phyloP scores from a whole-genome alignment of 2,888 invertebrate species.

The Pomacea canaliculata region DNA sequence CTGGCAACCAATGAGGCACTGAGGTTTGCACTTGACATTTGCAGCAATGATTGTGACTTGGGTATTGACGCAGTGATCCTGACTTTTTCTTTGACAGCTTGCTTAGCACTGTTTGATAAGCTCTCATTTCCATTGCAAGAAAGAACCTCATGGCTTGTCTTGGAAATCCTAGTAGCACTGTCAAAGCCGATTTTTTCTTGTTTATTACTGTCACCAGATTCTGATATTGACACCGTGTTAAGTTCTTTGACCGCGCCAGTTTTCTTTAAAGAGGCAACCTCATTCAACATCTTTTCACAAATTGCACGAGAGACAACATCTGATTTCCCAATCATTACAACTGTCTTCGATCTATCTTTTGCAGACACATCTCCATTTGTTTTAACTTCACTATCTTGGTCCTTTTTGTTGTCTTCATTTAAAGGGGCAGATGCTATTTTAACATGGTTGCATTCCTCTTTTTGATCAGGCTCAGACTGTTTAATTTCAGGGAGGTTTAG shows the following conservation, averaged over 20 bases:
- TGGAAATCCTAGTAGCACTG: neutral
- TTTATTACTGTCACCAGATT: slow-evolving; percentile 8
- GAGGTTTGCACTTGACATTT: no score
- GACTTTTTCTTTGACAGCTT: neutral
- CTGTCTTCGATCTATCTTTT: no score
- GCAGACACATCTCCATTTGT: neutral
- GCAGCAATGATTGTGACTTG: no score
- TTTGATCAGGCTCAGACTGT: neutral
- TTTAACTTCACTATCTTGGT: neutral
- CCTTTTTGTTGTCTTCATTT: neutral
- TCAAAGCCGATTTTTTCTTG: no score
- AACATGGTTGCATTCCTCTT: neutral
- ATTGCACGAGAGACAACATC: slow-evolving; percentile 18
- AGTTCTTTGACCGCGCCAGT: slow-evolving; percentile 1
- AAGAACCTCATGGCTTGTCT: neutral
- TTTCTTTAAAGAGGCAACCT: slow-evolving; percentile 21
- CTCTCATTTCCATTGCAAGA: neutral
- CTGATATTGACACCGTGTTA: neutral
- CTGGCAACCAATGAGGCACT: neutral
- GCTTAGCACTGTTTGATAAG: neutral
- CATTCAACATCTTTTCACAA: slow-evolving; percentile 27
- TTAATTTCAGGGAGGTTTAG: neutral
- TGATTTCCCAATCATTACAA: neutral
- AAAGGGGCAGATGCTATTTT: neutral
- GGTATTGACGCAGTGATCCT: neutral